These are phyloP conservation scores for Calliphora vicina DNA, from an alignment of 1,140 invertebrate genomes.

Conservation along the genomic window DNA sequence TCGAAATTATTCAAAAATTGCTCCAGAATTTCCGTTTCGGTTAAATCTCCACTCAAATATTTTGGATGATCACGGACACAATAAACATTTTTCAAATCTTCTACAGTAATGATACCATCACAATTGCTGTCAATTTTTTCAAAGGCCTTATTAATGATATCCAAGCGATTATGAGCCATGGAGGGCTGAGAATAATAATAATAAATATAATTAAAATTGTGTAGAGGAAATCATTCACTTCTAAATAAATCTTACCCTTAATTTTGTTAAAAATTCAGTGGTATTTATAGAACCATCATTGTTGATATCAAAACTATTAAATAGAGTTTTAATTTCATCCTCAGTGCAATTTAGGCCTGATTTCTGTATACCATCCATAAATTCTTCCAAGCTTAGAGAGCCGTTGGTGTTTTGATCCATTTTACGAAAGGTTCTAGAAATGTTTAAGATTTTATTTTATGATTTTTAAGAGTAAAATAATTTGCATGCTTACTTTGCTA, in stretches of 20 bases:
- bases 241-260: conserved; percentile 91
- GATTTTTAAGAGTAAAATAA: background rate
- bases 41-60: conserved; percentile 88
- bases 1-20: conserved; percentile 87
- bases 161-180: conserved; percentile 77
- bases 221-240: conserved; percentile 43
- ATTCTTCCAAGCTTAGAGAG: conserved; percentile 82
- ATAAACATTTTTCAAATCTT: conserved; percentile 72
- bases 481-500: conserved; percentile 74
- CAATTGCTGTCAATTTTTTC: conserved; percentile 86
- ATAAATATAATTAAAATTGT: background rate
- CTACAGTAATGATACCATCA: conserved; percentile 84
- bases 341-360: conserved; percentile 76
- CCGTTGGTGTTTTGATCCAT: conserved; percentile 94
- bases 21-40: conserved; percentile 81
- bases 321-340: conserved; percentile 72
- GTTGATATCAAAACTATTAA: conserved; percentile 81
- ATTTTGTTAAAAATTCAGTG: conserved; percentile 84
- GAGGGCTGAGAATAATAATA: conserved; percentile 73
- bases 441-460: background rate
- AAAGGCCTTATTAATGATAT: conserved; percentile 84
- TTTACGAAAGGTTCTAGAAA: conserved; percentile 79
- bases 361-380: conserved; percentile 79
- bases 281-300: conserved; percentile 82
- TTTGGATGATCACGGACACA: conserved; percentile 60